Base-by-base conservation (phyloP, 1,140 invertebrate species). In the Drosophila watanabei region DNA sequence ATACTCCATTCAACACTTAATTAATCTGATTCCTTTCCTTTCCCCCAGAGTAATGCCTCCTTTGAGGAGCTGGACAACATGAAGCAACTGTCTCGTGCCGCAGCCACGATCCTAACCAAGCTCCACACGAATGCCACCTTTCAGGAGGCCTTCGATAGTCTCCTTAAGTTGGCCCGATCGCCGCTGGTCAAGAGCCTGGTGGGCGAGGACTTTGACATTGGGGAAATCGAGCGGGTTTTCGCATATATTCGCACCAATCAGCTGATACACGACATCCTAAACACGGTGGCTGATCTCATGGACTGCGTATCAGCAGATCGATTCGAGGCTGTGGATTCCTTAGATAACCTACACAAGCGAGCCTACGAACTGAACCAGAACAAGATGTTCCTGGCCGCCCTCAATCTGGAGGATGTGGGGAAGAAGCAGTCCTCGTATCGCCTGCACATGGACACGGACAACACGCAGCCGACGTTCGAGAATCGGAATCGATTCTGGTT, bases 391-490 rank as follows among this genome's bases (percentile, higher is more conserved):
- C 48, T 89, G 46, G 92, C 88, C 11, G 93, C 88, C 1, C 58
- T 93, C 9, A 92, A 90, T 51, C 91, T 93, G 48, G 80, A 92
- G 32, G 76, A 93, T 6, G 72, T 87, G 8, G 76, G 82, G n/a
- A 63, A 68, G 11, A 88, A 91, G 51, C 57, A 92, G 43, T 62
- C 88, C 5, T 75, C 66, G 18, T 96, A 96, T 75, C 95, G 95
- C 81, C 94, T 96, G 43, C 94, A 95, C 59, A 96, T 96, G 95
- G 95, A 96, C 78, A 95, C 96, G 14, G 95, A 96, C 61, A 95
- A 95, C 71, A 94, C 95, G 4, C 95, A 95, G 13, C 94, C 95
- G 0, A 96, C 95, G 0, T 94, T 93, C 16, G 93, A 94, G 94
- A 93, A 85, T 94, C 41, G 95, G 93, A 91, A 95, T 94, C 94